A percentile compares a stretch with the other conserved stretches of the same genome.
phyloP scores from a whole-genome alignment of 35 echinoderm and acorn worm genomes.

The Ptychodera flava region DNA sequence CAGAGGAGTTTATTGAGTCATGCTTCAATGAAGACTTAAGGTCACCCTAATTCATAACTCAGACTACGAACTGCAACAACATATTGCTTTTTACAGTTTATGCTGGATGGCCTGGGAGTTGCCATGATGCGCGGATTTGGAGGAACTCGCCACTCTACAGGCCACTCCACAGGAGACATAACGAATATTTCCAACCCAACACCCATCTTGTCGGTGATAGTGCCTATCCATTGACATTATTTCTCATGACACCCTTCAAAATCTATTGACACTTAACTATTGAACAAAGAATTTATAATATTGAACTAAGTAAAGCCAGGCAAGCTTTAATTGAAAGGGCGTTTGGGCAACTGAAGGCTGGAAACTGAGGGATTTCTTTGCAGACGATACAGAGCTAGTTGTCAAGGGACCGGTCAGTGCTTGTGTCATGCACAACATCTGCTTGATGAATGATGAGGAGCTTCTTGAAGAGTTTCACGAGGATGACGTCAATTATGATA shows the following conservation, averaged over 20 bases:
- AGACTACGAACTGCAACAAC: too few relatives aligned
- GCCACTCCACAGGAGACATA: too few relatives aligned
- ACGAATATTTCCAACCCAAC: conserved; percentile 9
- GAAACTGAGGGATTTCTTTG: conserved; percentile 3
- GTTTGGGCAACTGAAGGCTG: conserved; percentile 31
- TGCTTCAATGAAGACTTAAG: too few relatives aligned
- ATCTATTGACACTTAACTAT: conserved; percentile 11
- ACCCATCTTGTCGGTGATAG: conserved; percentile 29
- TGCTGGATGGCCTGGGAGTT: conserved; percentile 37
- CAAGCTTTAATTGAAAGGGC: conserved; percentile 37
- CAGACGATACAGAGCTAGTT: conserved; percentile 11
- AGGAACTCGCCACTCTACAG: conserved; percentile 23
- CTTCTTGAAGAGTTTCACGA: conserved; percentile 22
- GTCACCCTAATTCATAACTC: too few relatives aligned
- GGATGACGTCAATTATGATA: not conserved
- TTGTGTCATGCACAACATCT: conserved; percentile 19
- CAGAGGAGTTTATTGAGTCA: not conserved
- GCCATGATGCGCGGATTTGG: conserved; percentile 19
- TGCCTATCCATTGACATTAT: conserved; percentile 33
- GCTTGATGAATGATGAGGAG: conserved; percentile 27
- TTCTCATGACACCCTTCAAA: conserved; percentile 33
- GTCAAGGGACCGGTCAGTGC: not conserved
- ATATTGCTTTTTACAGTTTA: conserved; percentile 18
- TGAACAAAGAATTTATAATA: conserved; percentile 30
- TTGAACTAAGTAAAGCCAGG: conserved; percentile 18